phyloP scores from a whole-genome alignment of 2,113 vertebrate genomes.

The Toxotes chatareus region DNA sequence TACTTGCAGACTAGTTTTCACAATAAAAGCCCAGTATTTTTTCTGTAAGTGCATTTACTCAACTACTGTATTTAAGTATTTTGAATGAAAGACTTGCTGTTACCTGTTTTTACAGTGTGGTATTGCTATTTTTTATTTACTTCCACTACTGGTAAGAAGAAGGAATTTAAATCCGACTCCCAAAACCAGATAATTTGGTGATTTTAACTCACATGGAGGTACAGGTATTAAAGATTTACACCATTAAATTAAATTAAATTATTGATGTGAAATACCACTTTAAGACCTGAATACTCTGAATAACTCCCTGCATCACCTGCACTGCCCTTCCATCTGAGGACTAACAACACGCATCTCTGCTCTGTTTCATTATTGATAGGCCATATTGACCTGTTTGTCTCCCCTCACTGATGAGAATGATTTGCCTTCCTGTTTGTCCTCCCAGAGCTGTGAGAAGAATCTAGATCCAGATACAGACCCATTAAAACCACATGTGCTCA shows the following conservation, averaged over 20 bases:
- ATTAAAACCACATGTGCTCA: constrained; percentile 28
- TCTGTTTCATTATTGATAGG: constrained; percentile 77
- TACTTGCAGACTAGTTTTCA: too few species aligned
- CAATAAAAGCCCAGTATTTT: too few species aligned
- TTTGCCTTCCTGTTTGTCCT: constrained; percentile 71
- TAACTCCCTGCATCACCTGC: constrained; percentile 27
- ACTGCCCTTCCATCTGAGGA: constrained; percentile 25
- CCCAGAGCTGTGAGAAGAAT: constrained; percentile 58
- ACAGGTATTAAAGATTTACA: not conserved
- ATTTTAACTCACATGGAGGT: not conserved
- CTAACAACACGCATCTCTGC: constrained; percentile 54
- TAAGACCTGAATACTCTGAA: constrained; percentile 4
- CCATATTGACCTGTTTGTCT: constrained; percentile 79
- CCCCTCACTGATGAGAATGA: constrained; percentile 66
- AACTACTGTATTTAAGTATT: too few species aligned
- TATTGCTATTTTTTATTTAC: not conserved
- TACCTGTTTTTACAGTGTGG: too few species aligned
- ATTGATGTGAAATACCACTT: constrained; percentile 15
- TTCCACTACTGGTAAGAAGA: not conserved
- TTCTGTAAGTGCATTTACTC: too few species aligned
- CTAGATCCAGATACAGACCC: constrained; percentile 33
- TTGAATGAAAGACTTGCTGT: too few species aligned
- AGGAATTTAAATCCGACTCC: not conserved
- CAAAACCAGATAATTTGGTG: not conserved
- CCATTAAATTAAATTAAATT: not conserved